phyloP scores from a whole-genome alignment of 2,113 vertebrate species.

The Hippocampus abdominalis region DNA sequence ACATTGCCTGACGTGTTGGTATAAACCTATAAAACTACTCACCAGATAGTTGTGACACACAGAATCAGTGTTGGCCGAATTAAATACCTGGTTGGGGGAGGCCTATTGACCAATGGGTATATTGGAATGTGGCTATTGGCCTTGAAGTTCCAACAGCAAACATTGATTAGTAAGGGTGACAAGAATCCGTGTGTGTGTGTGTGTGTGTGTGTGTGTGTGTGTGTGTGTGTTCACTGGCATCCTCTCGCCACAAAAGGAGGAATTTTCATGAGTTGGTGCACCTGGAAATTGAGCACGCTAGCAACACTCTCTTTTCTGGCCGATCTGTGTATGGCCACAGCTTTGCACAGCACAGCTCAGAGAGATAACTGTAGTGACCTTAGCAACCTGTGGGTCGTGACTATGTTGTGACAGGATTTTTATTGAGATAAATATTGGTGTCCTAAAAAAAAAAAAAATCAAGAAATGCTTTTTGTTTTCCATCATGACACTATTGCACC shows the following conservation, averaged over 20 bases:
- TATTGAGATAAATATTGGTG: conserved; percentile 34
- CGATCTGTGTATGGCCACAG: conserved; percentile 49
- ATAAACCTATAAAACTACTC: no score
- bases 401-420: conserved; percentile 17
- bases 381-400: conserved; percentile 16
- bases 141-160: neutral
- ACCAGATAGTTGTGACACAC: no score
- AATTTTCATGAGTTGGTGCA: conserved; percentile 50
- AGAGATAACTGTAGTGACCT: conserved; percentile 44
- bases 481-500: conserved; percentile 5
- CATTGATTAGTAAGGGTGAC: conserved; percentile 30
- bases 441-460: neutral
- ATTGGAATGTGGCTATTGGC: no score
- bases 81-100: no score
- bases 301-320: conserved; percentile 46
- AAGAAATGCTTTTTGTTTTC: neutral
- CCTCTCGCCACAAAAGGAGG: conserved; percentile 20
- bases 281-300: conserved; percentile 52
- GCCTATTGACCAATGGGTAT: no score
- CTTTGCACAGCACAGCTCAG: conserved; percentile 47
- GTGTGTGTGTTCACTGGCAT: conserved; percentile 59
- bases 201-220: conserved; percentile 47
- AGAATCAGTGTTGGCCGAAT: no score
- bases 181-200: conserved; percentile 41
- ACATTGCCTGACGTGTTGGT: no score